Conservation (phyloP, 2,113 vertebrate genomes). For the Petromus typicus region DNA sequence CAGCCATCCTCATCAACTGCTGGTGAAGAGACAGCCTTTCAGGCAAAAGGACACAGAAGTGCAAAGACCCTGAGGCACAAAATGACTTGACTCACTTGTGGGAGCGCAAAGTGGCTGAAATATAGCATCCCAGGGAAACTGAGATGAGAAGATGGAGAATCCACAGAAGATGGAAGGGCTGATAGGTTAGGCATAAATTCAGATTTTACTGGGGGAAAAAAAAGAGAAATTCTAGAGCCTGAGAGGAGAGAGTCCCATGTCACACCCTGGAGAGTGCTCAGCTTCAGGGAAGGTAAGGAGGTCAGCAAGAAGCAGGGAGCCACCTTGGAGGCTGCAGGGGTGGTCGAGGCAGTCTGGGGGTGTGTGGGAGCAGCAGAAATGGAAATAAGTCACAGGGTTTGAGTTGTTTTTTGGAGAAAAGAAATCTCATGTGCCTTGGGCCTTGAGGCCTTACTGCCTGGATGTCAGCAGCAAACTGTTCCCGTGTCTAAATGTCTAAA, state of each 20-base stretch:
- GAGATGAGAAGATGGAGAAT: background rate
- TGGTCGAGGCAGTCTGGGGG: background rate
- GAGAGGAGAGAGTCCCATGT: background rate
- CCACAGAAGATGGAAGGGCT: background rate
- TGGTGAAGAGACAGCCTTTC: background rate
- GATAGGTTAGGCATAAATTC: rapidly evolving
- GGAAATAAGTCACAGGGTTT: background rate
- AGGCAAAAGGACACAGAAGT: background rate
- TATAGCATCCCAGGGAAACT: background rate
- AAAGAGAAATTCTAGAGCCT: background rate
- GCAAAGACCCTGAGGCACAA: background rate
- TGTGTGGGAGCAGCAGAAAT: background rate
- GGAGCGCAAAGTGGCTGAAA: background rate
- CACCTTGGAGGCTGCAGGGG: background rate
- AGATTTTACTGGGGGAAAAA: background rate
- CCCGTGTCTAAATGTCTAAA: background rate
- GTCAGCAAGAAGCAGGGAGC: background rate
- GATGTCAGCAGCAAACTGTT: background rate
- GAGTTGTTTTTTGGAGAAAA: background rate
- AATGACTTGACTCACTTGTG: background rate
- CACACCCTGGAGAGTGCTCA: background rate
- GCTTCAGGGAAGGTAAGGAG: background rate
- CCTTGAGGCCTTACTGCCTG: background rate
- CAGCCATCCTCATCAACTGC: background rate
- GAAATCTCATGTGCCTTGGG: background rate